These are phyloP conservation scores for Gadopsis marmoratus DNA, from an alignment of 2,797 vertebrate species.

Conservation along the genomic window DNA sequence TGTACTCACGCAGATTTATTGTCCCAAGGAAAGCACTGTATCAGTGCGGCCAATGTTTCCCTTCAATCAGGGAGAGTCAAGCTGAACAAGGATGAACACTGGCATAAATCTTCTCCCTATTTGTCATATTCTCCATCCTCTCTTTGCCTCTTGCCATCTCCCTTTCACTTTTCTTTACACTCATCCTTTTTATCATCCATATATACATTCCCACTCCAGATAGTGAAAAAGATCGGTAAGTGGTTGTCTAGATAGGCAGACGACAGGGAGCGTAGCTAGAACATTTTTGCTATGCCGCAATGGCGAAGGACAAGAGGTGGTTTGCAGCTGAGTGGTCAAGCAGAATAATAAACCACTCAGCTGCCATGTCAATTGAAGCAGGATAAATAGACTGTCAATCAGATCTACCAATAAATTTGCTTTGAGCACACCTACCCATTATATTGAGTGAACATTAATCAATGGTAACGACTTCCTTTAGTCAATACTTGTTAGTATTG, in stretches of 20 bases:
- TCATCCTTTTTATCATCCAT: slow-evolving; percentile 37
- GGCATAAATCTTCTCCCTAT: slow-evolving; percentile 74
- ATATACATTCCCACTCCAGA: slow-evolving; percentile 8
- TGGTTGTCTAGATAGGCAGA: slow-evolving; percentile 39
- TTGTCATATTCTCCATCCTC: slow-evolving; percentile 40
- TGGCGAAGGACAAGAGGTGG: slow-evolving; percentile 54
- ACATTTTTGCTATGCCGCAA: slow-evolving; percentile 44
- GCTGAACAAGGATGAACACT: slow-evolving; percentile 76
- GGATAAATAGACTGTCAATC: slow-evolving; percentile 81
- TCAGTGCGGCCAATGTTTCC: slow-evolving; percentile 76
- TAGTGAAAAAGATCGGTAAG: slow-evolving; percentile 41
- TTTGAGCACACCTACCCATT: slow-evolving; percentile 79
- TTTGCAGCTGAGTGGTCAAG: slow-evolving; percentile 73
- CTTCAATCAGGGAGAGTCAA: slow-evolving; percentile 79
- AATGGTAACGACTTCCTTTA: slow-evolving; percentile 71
- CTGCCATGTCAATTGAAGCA: slow-evolving; percentile 78
- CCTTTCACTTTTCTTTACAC: slow-evolving; percentile 16
- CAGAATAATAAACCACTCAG: slow-evolving; percentile 78
- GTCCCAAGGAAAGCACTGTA: slow-evolving; percentile 76
- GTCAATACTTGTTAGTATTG: slow-evolving; percentile 81
- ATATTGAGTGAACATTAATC: slow-evolving; percentile 82
- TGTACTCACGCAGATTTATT: slow-evolving; percentile 79
- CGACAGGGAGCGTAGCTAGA: slow-evolving; percentile 57
- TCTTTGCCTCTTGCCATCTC: slow-evolving; percentile 18
- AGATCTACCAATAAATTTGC: slow-evolving; percentile 72